Conservation (phyloP, 1,140 invertebrate species). For the Condylostylus longicornis region DNA sequence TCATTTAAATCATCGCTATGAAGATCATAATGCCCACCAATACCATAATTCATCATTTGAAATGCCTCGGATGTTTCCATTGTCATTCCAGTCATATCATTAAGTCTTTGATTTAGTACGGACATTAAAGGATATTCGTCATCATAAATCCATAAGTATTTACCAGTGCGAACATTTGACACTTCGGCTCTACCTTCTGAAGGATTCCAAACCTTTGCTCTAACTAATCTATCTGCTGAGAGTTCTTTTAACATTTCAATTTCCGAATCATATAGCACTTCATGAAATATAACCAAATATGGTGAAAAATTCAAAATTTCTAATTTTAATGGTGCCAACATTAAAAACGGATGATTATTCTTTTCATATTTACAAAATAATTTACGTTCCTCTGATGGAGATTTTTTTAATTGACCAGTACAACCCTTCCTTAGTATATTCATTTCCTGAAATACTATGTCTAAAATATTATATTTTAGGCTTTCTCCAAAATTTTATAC, state of each 20-base stretch:
- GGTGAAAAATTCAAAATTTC: constrained; percentile 76
- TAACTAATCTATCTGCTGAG: constrained; percentile 52
- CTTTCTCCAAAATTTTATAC: too few relatives aligned
- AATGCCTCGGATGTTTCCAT: constrained; percentile 46
- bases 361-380: constrained; percentile 62
- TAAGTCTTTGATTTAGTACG: constrained; percentile 50
- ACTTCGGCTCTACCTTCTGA: constrained; percentile 50
- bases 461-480: too few relatives aligned
- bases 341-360: constrained; percentile 51
- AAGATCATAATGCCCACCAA: constrained; percentile 55
- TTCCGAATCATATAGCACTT: constrained; percentile 73
- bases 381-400: constrained; percentile 20
- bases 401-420: constrained; percentile 48
- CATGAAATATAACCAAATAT: constrained; percentile 72
- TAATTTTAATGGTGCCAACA: constrained; percentile 65
- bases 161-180: constrained; percentile 84
- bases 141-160: constrained; percentile 86
- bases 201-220: constrained; percentile 36
- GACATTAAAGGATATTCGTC: constrained; percentile 56
- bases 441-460: too few relatives aligned
- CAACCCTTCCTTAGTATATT: too few relatives aligned
- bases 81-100: constrained; percentile 64
- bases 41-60: constrained; percentile 52
- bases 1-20: constrained; percentile 41
- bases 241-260: constrained; percentile 71